Evolutionary conservation across 2,888 invertebrate genomes (phyloP).

Genomic region (Sphinx pinastri): DNA sequence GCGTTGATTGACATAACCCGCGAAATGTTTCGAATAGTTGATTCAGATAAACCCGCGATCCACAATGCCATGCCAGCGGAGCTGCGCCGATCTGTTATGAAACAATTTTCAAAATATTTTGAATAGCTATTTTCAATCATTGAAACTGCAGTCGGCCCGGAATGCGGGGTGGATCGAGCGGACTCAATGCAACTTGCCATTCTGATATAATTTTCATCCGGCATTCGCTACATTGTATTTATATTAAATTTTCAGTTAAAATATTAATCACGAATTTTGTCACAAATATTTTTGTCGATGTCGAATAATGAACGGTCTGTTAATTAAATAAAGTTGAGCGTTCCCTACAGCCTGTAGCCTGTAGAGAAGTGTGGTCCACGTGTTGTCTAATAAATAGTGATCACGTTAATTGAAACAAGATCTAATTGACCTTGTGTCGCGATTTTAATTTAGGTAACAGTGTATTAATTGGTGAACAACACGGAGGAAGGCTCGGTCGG

Average conservation of each 20-base stretch:
- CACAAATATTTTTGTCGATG: conserved; percentile 1
- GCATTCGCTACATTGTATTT: conserved; percentile 17
- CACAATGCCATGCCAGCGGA: conserved; percentile 64
- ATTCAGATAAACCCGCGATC: conserved; percentile 61
- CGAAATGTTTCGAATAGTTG: conserved; percentile 70
- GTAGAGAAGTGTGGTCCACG: too few species aligned
- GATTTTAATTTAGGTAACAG: conserved; percentile 56
- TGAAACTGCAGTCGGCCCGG: conserved; percentile 75
- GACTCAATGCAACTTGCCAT: conserved; percentile 54
- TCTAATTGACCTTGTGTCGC: conserved; percentile 37
- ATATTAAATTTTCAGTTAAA: conserved; percentile 21
- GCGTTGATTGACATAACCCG: conserved; percentile 64
- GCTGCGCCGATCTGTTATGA: conserved; percentile 71
- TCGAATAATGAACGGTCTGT: not conserved
- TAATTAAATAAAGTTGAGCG: not conserved
- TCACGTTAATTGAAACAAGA: conserved; percentile 27
- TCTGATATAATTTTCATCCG: conserved; percentile 51
- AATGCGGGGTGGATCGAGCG: conserved; percentile 69
- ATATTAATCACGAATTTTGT: conserved; percentile 10
- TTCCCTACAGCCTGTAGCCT: too few species aligned
- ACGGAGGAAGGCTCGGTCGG: conserved; percentile 63
- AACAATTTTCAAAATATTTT: conserved; percentile 84
- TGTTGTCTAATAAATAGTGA: conserved; percentile 16
- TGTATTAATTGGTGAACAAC: conserved; percentile 66
- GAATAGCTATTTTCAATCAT: conserved; percentile 83